These are phyloP conservation scores for Pygoscelis adeliae DNA, from an alignment of 2,113 vertebrate genomes.

Conservation along the genomic window DNA sequence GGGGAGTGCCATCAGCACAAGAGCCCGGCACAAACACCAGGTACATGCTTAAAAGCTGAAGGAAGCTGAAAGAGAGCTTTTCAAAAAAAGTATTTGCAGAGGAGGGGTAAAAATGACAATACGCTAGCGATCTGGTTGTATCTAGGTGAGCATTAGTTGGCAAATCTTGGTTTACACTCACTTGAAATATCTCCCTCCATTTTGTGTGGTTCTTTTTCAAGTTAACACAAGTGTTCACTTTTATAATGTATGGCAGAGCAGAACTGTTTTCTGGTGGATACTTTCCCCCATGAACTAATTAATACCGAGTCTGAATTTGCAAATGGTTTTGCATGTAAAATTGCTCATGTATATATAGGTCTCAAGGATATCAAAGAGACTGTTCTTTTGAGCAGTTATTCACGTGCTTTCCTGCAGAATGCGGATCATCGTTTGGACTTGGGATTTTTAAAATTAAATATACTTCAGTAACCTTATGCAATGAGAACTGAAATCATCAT, in stretches of 20 bases:
- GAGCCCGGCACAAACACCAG: neutral
- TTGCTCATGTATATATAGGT: neutral
- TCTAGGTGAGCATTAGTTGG: neutral
- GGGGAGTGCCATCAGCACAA: neutral
- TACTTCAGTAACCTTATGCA: neutral
- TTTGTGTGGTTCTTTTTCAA: neutral
- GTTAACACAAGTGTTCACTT: neutral
- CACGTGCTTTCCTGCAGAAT: neutral
- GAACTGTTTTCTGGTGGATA: neutral
- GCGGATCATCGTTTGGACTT: neutral
- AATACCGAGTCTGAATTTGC: neutral
- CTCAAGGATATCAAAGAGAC: neutral
- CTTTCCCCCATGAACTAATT: neutral
- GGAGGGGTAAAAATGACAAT: neutral
- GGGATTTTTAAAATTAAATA: neutral
- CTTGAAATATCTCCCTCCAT: neutral
- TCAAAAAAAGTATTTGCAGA: conserved; percentile 12
- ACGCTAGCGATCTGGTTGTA: neutral
- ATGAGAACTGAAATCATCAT: neutral
- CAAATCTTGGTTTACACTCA: neutral
- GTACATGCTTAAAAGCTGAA: conserved; percentile 30
- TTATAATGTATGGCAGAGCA: neutral
- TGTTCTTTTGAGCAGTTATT: neutral
- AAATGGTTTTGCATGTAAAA: neutral
- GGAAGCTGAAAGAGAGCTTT: neutral